Evolutionary conservation across 2,797 vertebrate species (phyloP), one percentile per base, ranked within the genome.

Genomic region (Trachurus trachurus): DNA sequence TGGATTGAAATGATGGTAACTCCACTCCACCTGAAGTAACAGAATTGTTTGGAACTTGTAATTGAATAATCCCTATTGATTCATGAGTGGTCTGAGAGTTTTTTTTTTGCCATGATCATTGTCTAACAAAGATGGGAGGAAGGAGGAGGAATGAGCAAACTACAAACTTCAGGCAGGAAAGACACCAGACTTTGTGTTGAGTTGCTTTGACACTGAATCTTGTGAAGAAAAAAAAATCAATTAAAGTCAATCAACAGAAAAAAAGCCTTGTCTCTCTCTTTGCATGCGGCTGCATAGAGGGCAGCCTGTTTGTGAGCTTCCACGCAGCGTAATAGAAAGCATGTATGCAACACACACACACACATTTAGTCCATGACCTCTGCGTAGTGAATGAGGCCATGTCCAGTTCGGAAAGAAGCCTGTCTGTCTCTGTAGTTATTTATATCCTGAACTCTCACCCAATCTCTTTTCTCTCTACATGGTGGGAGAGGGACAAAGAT

Each of bases 371-470:
- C 66, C 29, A 37, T 71, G 83, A 88, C 78, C 81, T 72, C 61
- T 0, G 47, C 3, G 0, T 44, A 76, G 50, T 57, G 65, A 80
- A 78, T 68, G 71, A 81, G 59, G 66, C 68, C 66, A 31, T 52
- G 68, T 73, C 74, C 76, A 78, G 72, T 87, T 64, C 72, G 63
- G 62, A n/a, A 80, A 76, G 66, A 83, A 77, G 59, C 40, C 57
- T 11, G 57, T 70, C 76, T 74, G 81, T 76, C 71, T 78, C 66
- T 56, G 44, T n/a, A 74, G 81, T 85, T 90, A 89, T 92, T 90
- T 89, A 88, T 86, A 80, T 68, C 52, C 54, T 72, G 47, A 81
- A 67, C 85, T 76, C 67, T 87, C 50, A 86, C 74, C 74, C 74
- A 78, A 62, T 80, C 61, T 72, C 68, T 39, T 84, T 67, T 71